Evolutionary conservation across 2,113 vertebrate genomes (phyloP), one percentile per base, ranked within the genome.

Genomic region (Pao palembangensis): DNA sequence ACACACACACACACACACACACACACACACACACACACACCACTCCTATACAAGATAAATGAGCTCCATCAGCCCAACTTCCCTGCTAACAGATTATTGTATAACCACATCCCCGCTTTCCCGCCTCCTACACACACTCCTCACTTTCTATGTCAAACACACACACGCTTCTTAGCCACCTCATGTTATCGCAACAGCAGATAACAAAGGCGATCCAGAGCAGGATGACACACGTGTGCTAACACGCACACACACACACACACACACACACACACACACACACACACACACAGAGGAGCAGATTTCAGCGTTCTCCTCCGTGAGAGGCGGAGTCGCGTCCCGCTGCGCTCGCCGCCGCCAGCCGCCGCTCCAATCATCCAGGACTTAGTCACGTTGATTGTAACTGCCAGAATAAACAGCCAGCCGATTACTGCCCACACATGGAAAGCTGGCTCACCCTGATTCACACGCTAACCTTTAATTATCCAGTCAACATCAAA

Each of bases 81-180:
- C 64, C 61, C 63, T 59, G 55, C 50, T 67, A 71, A 71, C 76
- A 80, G 69, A 85, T 80, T 75, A 63, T 61, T 78, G 76, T 80
- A 63, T 68, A 69, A 76, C 70, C 13, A 54, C 59, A 71, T 66
- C 76, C 51, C 73, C 55, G 60, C 25, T 59, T 46, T 31, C 69
- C 67, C 52, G 8, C 47, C 70, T 72, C 70, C 57, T 46, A 73
- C 70, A 76, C 60, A 75, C 64, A 69, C 59, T 66, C 73, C 70
- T 70, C 70, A 77, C 75, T 68, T 62, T 52, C 65, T 55, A 49
- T n/a, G 55, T 51, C 42, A 49, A 25, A 46, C 44, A 46, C 44
- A 46, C 44, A 46, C 15, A 38, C 34, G 58, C 50, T 57, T 23
- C 38, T 38, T 23, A 13, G 52, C 43, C 1, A 23, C 71, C 83